Evolutionary conservation across 2,797 vertebrate genomes (phyloP).

Genomic region (Odontamblyopus lacepedii): DNA sequence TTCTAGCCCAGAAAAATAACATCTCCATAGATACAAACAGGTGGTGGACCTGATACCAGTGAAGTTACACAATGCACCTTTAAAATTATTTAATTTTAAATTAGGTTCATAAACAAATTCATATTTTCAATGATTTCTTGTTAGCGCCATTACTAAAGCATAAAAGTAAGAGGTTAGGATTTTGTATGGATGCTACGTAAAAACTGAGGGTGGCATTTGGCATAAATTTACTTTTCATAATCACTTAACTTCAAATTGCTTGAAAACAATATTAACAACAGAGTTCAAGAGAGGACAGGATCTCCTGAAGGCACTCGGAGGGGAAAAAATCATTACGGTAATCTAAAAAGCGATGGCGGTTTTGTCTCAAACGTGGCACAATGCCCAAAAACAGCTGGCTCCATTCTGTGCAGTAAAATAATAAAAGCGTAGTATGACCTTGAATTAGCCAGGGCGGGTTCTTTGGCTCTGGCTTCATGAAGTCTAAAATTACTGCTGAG

Average conservation of each 20-base stretch:
- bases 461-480: slow-evolving; percentile 70
- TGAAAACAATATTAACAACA: slow-evolving; percentile 20
- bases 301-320: slow-evolving; percentile 28
- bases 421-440: slow-evolving; percentile 71
- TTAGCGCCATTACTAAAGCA: too few relatives aligned
- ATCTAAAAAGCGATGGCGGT: slow-evolving; percentile 25
- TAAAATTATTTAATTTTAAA: too few relatives aligned
- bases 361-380: slow-evolving; percentile 40
- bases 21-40: too few relatives aligned
- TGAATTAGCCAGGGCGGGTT: slow-evolving; percentile 71
- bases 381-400: slow-evolving; percentile 50
- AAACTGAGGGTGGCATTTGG: neutral
- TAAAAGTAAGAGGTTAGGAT: neutral
- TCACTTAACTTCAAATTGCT: neutral
- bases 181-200: neutral
- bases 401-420: slow-evolving; percentile 61
- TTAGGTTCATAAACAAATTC: too few relatives aligned
- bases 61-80: too few relatives aligned
- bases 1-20: too few relatives aligned
- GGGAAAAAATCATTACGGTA: slow-evolving; percentile 38
- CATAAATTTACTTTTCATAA: neutral
- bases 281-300: slow-evolving; percentile 31
- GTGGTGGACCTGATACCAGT: too few relatives aligned
- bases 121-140: too few relatives aligned
- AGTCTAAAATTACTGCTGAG: slow-evolving; percentile 81